Percentiles rank a stretch among this genome's conserved stretches.
Conservation (phyloP, 2,888 invertebrate species). For the Helicoverpa assulta region DNA sequence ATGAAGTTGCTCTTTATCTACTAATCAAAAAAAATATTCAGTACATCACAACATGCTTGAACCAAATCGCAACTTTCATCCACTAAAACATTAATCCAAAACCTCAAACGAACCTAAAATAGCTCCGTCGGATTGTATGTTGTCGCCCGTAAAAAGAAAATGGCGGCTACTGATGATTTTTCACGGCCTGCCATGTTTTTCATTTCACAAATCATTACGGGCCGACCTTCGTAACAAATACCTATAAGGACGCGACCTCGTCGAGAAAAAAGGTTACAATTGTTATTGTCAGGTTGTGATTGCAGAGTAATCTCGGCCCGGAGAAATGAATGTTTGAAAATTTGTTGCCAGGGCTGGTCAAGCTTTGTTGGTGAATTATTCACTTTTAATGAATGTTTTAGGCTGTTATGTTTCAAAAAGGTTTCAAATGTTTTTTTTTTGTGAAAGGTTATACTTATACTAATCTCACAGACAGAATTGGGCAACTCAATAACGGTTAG, state of each 20-base stretch:
- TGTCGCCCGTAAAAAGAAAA: constrained; percentile 68
- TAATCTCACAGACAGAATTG: too few species aligned
- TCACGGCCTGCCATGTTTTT: constrained; percentile 60
- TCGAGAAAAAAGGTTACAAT: constrained; percentile 61
- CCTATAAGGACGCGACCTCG: constrained; percentile 59
- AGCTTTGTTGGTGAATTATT: constrained; percentile 2
- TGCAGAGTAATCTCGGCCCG: constrained; percentile 63
- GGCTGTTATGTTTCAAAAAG: not conserved
- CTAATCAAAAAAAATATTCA: too few species aligned
- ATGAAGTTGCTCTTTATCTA: too few species aligned
- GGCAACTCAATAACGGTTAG: too few species aligned
- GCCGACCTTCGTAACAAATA: constrained; percentile 40
- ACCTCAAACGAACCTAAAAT: constrained; percentile 42
- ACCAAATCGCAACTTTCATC: not conserved
- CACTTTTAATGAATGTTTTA: not conserved
- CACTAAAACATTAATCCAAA: constrained; percentile 22
- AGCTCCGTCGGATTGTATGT: constrained; percentile 68
- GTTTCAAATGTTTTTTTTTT: not conserved
- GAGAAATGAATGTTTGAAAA: constrained; percentile 55
- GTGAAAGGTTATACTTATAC: too few species aligned
- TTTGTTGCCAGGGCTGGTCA: constrained; percentile 16
- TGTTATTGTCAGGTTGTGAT: constrained; percentile 69
- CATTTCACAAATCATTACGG: constrained; percentile 69
- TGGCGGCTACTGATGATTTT: constrained; percentile 61
- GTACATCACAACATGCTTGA: too few species aligned